Percentiles rank a stretch among this genome's conserved stretches.
Conservation (phyloP, 2,113 vertebrate species). For the Enhydra lutris region DNA sequence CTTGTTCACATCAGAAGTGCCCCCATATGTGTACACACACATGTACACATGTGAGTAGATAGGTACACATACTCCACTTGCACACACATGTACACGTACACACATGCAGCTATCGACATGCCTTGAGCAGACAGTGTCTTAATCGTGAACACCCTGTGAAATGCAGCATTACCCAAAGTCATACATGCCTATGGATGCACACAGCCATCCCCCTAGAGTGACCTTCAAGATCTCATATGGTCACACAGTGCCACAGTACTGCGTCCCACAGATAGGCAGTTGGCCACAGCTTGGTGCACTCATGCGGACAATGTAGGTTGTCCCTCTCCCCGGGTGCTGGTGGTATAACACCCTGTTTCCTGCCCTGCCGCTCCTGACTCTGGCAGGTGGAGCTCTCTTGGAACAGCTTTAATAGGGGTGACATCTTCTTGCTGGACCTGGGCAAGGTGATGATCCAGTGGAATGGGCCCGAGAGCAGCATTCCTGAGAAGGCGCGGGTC, state of each 20-base stretch:
- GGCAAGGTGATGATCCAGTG: constrained; percentile 90
- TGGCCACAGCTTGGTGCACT: not conserved
- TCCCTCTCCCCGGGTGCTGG: not conserved
- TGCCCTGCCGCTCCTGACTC: not conserved
- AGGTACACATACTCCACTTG: rapidly evolving
- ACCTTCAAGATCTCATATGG: not conserved
- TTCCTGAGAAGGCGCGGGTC: constrained; percentile 55
- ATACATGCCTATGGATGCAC: too few species aligned
- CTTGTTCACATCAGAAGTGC: not conserved
- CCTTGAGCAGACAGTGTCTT: not conserved
- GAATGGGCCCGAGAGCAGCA: constrained; percentile 89
- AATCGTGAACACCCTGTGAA: not conserved
- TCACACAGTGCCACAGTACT: not conserved
- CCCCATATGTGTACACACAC: not conserved
- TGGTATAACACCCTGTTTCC: too few species aligned
- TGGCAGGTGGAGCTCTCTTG: constrained; percentile 90
- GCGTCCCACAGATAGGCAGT: not conserved
- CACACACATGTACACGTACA: rapidly evolving
- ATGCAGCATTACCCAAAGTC: not conserved
- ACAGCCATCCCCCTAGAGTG: not conserved
- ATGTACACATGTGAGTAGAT: not conserved
- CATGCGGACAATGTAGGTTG: rapidly evolving
- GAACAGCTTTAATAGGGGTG: constrained; percentile 88
- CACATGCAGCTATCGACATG: not conserved
- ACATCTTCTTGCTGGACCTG: constrained; percentile 90